These are phyloP conservation scores for Podarcis siculus DNA, from an alignment of 2,797 vertebrate genomes.

Conservation along the genomic window DNA sequence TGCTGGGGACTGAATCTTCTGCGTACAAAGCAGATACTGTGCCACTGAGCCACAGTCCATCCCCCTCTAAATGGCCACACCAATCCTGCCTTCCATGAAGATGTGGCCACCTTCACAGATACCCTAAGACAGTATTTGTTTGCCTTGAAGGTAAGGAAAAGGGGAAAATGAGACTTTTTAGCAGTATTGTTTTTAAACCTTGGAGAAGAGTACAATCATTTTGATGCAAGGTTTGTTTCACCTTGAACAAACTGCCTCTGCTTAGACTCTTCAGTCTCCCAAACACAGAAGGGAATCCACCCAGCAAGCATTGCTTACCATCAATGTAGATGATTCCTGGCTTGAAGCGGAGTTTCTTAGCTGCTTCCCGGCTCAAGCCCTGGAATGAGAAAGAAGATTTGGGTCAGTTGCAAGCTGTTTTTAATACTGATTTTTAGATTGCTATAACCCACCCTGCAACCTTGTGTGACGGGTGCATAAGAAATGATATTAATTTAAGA, in stretches of 20 bases:
- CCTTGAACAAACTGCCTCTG: fast-evolving
- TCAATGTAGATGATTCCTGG: constrained; percentile 87
- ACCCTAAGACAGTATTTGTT: no score
- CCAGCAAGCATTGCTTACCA: constrained; percentile 79
- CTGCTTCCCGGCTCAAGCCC: constrained; percentile 89
- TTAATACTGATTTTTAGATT: no score
- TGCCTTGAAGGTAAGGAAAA: no score
- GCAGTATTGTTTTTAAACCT: background rate
- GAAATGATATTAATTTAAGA: background rate
- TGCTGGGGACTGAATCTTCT: background rate
- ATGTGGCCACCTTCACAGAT: background rate
- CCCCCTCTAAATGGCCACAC: background rate
- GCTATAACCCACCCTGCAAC: no score
- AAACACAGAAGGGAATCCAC: no score
- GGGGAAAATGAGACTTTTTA: background rate
- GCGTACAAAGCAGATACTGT: background rate
- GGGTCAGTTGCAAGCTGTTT: no score
- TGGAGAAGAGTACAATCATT: background rate
- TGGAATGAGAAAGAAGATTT: constrained; percentile 51
- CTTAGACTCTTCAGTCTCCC: background rate
- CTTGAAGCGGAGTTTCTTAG: constrained; percentile 89
- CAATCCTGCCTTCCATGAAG: background rate
- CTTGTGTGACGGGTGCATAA: no score
- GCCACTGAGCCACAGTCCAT: background rate
- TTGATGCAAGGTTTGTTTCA: background rate